phyloP scores from a whole-genome alignment of 2,113 vertebrate genomes.

The Sorex araneus region DNA sequence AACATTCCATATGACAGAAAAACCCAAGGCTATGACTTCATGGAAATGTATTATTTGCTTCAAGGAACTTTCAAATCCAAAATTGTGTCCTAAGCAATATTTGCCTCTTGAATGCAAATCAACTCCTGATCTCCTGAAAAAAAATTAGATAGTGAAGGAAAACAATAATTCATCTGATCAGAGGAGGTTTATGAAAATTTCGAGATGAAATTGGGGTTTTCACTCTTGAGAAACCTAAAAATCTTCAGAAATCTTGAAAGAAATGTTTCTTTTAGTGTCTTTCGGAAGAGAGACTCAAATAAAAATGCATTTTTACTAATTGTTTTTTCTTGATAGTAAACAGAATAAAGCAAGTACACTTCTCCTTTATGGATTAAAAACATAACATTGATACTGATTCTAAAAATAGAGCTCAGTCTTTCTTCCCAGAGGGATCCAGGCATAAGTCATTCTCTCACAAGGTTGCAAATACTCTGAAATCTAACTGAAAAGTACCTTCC shows the following conservation, averaged over 20 bases:
- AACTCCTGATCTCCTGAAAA: background rate
- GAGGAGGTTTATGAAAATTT: background rate
- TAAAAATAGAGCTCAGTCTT: background rate
- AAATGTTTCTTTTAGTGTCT: background rate
- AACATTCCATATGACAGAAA: background rate
- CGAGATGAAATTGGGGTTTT: background rate
- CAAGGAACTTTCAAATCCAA: background rate
- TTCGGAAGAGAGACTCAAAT: background rate
- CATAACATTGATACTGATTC: background rate
- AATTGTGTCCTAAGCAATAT: background rate
- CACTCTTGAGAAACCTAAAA: background rate
- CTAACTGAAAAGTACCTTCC: background rate
- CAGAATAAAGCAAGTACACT: background rate
- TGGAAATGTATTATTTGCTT: background rate
- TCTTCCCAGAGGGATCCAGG: background rate
- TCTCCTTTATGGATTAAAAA: background rate
- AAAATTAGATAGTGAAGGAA: background rate
- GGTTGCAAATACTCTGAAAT: no score
- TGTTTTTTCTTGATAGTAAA: slow-evolving; percentile 20
- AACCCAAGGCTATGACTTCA: background rate
- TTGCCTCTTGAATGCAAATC: background rate
- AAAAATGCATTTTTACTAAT: no score
- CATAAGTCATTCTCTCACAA: background rate
- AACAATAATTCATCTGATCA: background rate
- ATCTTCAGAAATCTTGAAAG: background rate